phyloP scores from a whole-genome alignment of 2,113 vertebrate species.

The Notothenia rossii region DNA sequence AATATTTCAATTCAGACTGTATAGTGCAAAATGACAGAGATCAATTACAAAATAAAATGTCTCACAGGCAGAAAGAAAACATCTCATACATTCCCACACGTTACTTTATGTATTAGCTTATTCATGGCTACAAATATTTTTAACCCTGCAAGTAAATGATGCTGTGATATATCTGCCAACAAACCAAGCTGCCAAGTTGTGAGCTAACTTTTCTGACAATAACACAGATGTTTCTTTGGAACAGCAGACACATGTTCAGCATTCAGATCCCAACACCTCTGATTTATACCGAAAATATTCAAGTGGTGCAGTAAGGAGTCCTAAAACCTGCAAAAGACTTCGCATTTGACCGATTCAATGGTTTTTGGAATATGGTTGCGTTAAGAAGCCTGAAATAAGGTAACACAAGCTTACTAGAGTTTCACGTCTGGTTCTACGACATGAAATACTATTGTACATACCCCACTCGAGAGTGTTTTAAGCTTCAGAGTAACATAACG shows the following conservation, averaged over 20 bases:
- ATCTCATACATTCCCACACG: conserved; percentile 9
- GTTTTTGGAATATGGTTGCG: too few species aligned
- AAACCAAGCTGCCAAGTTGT: neutral
- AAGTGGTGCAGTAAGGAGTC: too few species aligned
- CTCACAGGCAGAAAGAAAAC: conserved; percentile 2
- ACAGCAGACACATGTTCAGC: neutral
- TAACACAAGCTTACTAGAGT: too few species aligned
- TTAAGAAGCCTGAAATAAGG: too few species aligned
- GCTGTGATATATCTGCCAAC: conserved; percentile 27
- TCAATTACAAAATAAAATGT: conserved; percentile 6
- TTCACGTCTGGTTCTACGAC: too few species aligned
- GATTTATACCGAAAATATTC: neutral
- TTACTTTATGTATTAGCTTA: conserved; percentile 7
- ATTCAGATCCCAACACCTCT: neutral
- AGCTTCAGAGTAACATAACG: too few species aligned
- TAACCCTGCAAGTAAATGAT: conserved; percentile 11
- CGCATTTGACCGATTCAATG: too few species aligned
- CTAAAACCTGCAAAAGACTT: too few species aligned
- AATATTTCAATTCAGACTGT: neutral
- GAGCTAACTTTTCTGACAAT: neutral
- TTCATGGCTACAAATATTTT: conserved; percentile 9
- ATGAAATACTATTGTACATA: too few species aligned
- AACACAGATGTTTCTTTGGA: neutral
- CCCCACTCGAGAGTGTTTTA: too few species aligned
- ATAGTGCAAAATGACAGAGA: neutral